Conservation (phyloP, 2,797 vertebrate genomes). For the Cyprinodon diabolis region DNA sequence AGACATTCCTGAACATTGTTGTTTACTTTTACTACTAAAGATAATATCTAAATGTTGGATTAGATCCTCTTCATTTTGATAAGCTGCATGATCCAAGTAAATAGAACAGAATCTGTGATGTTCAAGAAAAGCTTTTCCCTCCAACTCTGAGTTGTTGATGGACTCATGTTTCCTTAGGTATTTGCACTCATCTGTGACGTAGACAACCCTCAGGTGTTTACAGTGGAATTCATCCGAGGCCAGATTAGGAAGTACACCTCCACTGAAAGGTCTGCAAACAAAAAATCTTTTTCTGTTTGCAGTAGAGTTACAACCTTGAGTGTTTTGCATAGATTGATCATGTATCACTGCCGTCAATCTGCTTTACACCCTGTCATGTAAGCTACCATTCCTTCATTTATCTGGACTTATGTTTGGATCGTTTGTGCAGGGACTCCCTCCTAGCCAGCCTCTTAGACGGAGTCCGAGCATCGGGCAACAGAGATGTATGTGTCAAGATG, state of each 20-base stretch:
- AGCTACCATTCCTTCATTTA: conserved; percentile 7
- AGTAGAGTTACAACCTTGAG: not conserved
- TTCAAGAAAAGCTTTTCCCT: conserved; percentile 1
- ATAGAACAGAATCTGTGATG: conserved; percentile 11
- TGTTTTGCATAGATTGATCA: not conserved
- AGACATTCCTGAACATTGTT: not conserved
- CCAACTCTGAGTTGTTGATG: not conserved
- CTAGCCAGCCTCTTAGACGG: conserved; percentile 96
- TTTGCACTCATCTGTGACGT: conserved; percentile 96
- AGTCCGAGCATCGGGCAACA: conserved; percentile 96
- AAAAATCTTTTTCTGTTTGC: not conserved
- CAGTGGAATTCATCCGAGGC: conserved; percentile 96
- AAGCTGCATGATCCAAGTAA: conserved; percentile 15
- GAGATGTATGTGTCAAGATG: conserved; percentile 99
- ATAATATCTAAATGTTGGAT: not conserved
- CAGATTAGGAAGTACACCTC: conserved; percentile 96
- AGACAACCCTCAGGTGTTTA: conserved; percentile 97
- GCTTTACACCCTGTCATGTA: not conserved
- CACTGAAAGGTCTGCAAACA: conserved; percentile 87
- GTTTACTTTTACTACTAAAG: not conserved
- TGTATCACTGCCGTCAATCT: not conserved
- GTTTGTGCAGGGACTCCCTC: conserved; percentile 88
- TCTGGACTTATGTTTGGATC: conserved; percentile 9
- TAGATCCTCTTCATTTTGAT: conserved; percentile 30
- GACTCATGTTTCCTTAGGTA: conserved; percentile 78